Conservation (phyloP, 2,888 invertebrate genomes). For the Drosophila siamana region DNA sequence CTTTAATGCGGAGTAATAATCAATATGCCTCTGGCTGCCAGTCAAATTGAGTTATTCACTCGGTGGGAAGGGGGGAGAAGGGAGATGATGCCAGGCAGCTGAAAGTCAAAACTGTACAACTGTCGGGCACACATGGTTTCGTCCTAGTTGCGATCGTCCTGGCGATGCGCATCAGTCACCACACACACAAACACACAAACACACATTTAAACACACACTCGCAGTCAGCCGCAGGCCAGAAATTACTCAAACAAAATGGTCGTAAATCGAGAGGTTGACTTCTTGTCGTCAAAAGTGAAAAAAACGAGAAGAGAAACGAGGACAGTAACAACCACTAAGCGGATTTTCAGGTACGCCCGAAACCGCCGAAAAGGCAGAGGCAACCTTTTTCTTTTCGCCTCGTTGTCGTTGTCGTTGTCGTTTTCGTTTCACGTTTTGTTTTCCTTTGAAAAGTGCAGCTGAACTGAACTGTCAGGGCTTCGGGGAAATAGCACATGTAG, state of each 20-base stretch:
- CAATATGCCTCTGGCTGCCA: too few relatives aligned
- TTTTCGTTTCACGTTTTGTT: constrained; percentile 13
- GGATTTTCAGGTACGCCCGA: constrained; percentile 65
- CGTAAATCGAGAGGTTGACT: constrained; percentile 84
- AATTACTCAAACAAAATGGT: constrained; percentile 84
- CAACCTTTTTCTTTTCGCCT: constrained; percentile 41
- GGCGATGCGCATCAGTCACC: constrained; percentile 60
- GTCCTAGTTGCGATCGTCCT: constrained; percentile 32
- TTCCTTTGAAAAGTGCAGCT: constrained; percentile 66
- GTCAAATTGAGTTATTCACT: constrained; percentile 43
- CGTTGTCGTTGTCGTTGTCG: background rate
- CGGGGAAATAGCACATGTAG: constrained; percentile 49
- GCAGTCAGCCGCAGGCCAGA: constrained; percentile 39
- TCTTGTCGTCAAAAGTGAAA: constrained; percentile 75
- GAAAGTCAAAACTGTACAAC: constrained; percentile 74
- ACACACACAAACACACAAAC: constrained; percentile 14
- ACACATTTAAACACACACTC: constrained; percentile 1
- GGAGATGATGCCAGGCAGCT: constrained; percentile 56
- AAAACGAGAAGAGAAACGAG: constrained; percentile 23
- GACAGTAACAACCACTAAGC: constrained; percentile 74
- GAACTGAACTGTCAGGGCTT: constrained; percentile 47
- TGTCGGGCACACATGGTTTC: constrained; percentile 60
- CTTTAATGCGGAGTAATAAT: too few relatives aligned
- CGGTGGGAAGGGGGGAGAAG: constrained; percentile 6
- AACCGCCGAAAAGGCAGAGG: constrained; percentile 9